Evolutionary conservation across 2,113 vertebrate species (phyloP), one percentile per base, ranked within the genome.

Genomic region (Salvelinus sp.): DNA sequence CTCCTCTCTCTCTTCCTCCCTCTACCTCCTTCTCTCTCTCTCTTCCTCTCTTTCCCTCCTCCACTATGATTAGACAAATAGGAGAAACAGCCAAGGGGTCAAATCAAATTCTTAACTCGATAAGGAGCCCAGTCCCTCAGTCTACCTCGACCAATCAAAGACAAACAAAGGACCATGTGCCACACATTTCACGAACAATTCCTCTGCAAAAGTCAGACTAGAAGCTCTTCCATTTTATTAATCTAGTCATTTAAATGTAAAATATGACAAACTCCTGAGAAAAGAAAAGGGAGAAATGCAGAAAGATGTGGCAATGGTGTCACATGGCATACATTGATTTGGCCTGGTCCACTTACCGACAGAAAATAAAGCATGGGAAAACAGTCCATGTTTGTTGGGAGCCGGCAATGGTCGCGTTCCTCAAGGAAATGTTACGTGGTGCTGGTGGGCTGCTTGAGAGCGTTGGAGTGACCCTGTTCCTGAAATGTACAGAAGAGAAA

Each of bases 351-450:
- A 90, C 91, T 97, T 94, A 98, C 97, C 96, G 97, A 96, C 95
- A 97, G 95, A 94, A 95, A 96, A 95, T 95, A 96, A 95, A 96
- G 95, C 96, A 96, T 95, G 94, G 94, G 95, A 94, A 96, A 96
- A 98, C 96, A 97, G 96, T 97, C 97, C 97, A 98, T 98, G 97
- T 95, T 98, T 97, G 95, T 97, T 92, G 96, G 94, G 93, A 94
- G 94, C 92, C 92, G 91, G 92, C 91, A 88, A 92, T 92, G 94
- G 92, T 93, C 92, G 92, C 86, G 92, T 92, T 94, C 91, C 91
- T 95, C 92, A 92, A 94, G 88, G 86, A 95, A 96, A 94, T 93
- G 92, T 92, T 93, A 94, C 84, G 91, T 92, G 90, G 91, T 84
- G 88, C 81, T 92, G 86, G 90, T 87, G 64, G 94, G 92, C 90